Conservation (phyloP, 2,797 vertebrate species). For the Zalophus californianus region DNA sequence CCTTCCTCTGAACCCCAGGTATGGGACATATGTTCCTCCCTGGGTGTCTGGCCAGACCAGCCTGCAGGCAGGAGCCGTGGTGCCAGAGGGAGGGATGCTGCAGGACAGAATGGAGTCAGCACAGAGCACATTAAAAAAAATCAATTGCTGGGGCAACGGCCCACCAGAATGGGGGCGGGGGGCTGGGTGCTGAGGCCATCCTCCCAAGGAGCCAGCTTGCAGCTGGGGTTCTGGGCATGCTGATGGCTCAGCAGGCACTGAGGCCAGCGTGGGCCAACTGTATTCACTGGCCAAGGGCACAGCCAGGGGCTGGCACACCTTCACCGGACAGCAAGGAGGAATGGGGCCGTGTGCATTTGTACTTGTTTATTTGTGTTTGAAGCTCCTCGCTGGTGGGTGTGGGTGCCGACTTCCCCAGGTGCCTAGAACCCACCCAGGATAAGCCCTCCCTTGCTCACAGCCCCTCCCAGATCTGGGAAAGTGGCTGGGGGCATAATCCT, state of each 20-base stretch:
- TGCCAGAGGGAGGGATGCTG: not conserved
- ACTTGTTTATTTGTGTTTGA: not conserved
- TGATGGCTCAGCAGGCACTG: not conserved
- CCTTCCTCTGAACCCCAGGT: not conserved
- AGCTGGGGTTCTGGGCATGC: not conserved
- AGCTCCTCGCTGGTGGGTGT: not conserved
- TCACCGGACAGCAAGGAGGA: not conserved
- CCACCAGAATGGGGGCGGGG: not conserved
- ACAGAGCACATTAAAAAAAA: conserved; percentile 54
- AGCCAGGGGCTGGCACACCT: not conserved
- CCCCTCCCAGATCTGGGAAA: not conserved
- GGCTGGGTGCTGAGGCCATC: fast-evolving
- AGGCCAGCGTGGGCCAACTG: not conserved
- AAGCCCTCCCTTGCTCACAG: not conserved
- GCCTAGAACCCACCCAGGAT: not conserved
- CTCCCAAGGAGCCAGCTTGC: not conserved
- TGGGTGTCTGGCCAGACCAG: not conserved
- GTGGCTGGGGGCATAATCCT: not conserved
- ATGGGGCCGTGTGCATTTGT: not conserved
- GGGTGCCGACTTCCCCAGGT: not conserved
- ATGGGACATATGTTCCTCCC: conserved; percentile 47
- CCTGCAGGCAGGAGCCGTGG: not conserved
- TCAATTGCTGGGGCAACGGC: not conserved
- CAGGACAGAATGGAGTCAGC: conserved; percentile 20
- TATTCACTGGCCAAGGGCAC: not conserved